Evolutionary conservation across 2,113 vertebrate species (phyloP).

Genomic region (Oreotrochilus melanogaster): DNA sequence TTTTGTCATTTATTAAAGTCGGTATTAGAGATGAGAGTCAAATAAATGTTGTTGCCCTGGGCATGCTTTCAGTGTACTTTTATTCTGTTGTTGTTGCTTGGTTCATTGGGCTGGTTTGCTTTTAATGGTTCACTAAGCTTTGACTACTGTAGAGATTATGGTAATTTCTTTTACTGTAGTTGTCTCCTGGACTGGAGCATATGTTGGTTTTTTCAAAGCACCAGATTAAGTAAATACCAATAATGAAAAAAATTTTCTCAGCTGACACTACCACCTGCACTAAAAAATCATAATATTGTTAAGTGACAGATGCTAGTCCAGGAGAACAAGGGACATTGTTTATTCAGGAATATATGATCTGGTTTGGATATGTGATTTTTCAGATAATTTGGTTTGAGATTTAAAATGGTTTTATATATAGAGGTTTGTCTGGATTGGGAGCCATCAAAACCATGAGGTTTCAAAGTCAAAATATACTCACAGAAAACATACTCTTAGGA

Average conservation of each 20-base stretch:
- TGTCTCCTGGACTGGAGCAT: background rate
- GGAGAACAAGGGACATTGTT: background rate
- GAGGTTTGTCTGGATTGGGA: background rate
- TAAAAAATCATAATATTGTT: background rate
- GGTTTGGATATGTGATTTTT: background rate
- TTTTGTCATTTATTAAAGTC: background rate
- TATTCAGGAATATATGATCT: background rate
- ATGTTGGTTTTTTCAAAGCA: background rate
- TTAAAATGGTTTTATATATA: background rate
- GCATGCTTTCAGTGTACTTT: constrained; percentile 42
- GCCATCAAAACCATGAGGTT: background rate
- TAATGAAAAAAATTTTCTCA: background rate
- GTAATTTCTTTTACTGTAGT: background rate
- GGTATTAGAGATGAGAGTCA: background rate
- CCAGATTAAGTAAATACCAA: background rate
- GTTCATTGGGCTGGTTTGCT: constrained; percentile 29
- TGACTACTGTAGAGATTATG: background rate
- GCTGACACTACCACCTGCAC: background rate
- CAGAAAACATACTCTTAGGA: background rate
- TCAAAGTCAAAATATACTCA: background rate
- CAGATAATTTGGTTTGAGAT: background rate
- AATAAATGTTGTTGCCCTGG: background rate
- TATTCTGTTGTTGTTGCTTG: background rate
- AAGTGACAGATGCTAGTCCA: background rate
- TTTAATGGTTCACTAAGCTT: constrained; percentile 27